Evolutionary conservation across 2,113 vertebrate genomes (phyloP), one percentile per base, ranked within the genome.

Genomic region (Nycticebus coucang): DNA sequence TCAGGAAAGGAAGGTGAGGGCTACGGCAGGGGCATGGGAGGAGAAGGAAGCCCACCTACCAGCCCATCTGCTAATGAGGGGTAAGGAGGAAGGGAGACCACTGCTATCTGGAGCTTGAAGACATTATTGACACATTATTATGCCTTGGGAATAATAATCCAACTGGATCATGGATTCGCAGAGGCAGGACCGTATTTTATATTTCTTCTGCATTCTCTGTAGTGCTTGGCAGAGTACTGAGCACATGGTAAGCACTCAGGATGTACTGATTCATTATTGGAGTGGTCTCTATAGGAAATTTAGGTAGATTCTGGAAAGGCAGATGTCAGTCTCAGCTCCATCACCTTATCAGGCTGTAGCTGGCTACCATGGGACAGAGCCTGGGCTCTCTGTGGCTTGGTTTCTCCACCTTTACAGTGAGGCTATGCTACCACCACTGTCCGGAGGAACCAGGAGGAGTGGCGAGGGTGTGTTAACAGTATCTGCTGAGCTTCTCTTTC

Each of bases 341-440:
- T 80, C 84, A 28, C 72, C 33, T 82, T 18, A 45, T 45, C 21
- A 41, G 94, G 94, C 72, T 45, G 62, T 77, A 66, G 75, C 30
- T 55, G 91, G 95, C 30, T 45, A 37, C 50, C 68, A 64, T 19
- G 85, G 95, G 88, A 45, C 53, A n/a, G 59, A 91, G 92, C 75
- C 66, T 28, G 85, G 74, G 69, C 60, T 55, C 78, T 26, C 62
- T 2, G 64, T 68, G 79, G 64, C 94, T 92, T 5, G 0, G 71
- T 60, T 57, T 87, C 68, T 91, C 72, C 79, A 41, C 33, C 79
- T 93, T 4, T 9, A 37, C 66, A n/a, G 11, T 4, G 68, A 75
- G 50, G 79, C 71, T 68, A 13, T 0, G 4, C 77, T 37, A 12
- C 41, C 60, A 14, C 30, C 41, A 11, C 66, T 83, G 79, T 66